phyloP scores from a whole-genome alignment of 2,113 vertebrate genomes.

The Anarhynchus alexandrinus region DNA sequence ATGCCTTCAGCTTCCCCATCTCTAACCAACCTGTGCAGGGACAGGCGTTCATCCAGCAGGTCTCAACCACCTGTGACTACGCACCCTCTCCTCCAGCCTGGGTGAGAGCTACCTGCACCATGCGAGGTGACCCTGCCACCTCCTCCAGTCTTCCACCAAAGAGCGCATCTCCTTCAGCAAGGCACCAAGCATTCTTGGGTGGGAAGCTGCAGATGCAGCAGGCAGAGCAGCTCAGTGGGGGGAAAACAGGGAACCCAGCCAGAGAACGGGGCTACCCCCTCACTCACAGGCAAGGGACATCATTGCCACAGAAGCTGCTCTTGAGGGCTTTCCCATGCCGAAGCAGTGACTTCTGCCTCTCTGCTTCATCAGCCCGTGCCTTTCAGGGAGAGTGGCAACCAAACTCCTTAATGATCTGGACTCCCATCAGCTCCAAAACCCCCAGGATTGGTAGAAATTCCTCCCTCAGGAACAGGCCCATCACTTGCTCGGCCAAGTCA shows the following conservation, averaged over 20 bases:
- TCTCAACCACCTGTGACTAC: not conserved
- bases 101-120: not conserved
- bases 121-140: rapidly evolving
- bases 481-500: not conserved
- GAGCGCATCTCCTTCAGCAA: not conserved
- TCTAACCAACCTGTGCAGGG: not conserved
- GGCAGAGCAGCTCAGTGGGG: not conserved
- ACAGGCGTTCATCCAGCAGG: not conserved
- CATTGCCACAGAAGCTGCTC: not conserved
- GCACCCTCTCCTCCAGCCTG: not conserved
- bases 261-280: not conserved
- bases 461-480: rapidly evolving
- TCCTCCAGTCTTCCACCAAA: not conserved
- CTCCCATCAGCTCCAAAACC: not conserved
- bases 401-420: not conserved
- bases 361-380: rapidly evolving
- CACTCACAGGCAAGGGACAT: not conserved
- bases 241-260: not conserved
- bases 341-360: not conserved
- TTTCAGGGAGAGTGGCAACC: not conserved
- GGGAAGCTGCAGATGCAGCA: not conserved
- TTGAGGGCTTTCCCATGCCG: not conserved
- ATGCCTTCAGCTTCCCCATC: not conserved
- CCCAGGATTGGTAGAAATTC: not conserved
- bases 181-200: not conserved